Evolutionary conservation across 2,113 vertebrate species (phyloP).

Genomic region (Cynopterus brachyotis): DNA sequence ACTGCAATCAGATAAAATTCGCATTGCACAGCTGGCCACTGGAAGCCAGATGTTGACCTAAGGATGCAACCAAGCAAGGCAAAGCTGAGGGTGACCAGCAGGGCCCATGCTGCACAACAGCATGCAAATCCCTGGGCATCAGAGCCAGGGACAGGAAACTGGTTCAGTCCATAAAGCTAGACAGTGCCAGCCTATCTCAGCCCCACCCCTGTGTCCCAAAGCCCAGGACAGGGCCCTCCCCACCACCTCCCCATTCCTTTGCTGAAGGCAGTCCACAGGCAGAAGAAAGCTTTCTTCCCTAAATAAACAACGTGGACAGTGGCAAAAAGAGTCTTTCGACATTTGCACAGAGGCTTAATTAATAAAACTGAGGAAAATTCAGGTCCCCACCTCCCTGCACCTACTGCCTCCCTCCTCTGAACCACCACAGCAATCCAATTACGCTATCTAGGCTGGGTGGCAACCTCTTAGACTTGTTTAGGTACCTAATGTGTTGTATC

Average conservation of each 20-base stretch:
- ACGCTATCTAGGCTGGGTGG: background rate
- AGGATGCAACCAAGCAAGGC: slow-evolving; percentile 4
- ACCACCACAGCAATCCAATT: background rate
- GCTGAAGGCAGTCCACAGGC: background rate
- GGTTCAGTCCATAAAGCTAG: background rate
- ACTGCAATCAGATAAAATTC: slow-evolving; percentile 60
- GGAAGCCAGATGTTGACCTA: slow-evolving; percentile 57
- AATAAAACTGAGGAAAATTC: slow-evolving; percentile 1
- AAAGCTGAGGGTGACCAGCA: background rate
- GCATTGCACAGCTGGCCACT: slow-evolving; percentile 61
- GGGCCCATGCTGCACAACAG: background rate
- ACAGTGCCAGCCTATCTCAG: background rate
- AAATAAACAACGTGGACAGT: background rate
- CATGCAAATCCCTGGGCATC: background rate
- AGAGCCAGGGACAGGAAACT: background rate
- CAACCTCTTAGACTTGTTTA: background rate
- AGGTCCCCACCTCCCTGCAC: background rate
- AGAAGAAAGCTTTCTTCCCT: background rate
- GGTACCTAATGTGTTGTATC: background rate
- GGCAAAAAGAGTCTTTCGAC: background rate
- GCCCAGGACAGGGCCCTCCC: background rate
- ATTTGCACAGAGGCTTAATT: background rate
- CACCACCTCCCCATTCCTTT: background rate
- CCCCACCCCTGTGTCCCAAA: background rate
- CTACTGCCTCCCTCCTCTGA: background rate